Evolutionary conservation across 2,797 vertebrate species (phyloP).

Genomic region (Mastacembelus armatus): DNA sequence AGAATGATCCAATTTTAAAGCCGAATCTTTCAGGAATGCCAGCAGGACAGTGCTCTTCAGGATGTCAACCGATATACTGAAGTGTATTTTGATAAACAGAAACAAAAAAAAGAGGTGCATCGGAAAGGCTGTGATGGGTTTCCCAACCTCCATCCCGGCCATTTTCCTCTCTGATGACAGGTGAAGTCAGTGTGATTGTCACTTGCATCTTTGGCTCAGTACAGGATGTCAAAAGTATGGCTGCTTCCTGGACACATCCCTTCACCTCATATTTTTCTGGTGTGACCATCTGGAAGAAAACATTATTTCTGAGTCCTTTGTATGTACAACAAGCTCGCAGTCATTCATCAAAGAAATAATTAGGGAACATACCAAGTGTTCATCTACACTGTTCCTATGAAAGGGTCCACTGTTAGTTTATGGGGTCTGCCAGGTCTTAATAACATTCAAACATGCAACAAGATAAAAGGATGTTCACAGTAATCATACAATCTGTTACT

Average conservation of each 20-base stretch:
- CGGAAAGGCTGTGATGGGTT: conserved; percentile 75
- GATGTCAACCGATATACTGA: conserved; percentile 73
- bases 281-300: conserved; percentile 90
- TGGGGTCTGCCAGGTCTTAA: not conserved
- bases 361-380: too few relatives aligned
- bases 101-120: conserved; percentile 65
- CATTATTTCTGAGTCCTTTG: not conserved
- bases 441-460: too few relatives aligned
- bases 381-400: not conserved
- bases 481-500: too few relatives aligned
- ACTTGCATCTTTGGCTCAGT: conserved; percentile 98
- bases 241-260: conserved; percentile 90
- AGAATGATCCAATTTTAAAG: conserved; percentile 14
- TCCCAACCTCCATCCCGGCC: conserved; percentile 96
- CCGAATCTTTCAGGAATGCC: conserved; percentile 80
- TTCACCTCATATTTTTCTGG: conserved; percentile 98
- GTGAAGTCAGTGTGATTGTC: conserved; percentile 97
- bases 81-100: conserved; percentile 73
- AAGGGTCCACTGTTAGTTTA: conserved; percentile 2
- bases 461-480: too few relatives aligned
- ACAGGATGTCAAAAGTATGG: conserved; percentile 92
- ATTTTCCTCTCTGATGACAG: conserved; percentile 95
- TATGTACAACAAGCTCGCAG: not conserved
- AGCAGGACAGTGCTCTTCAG: conserved; percentile 90
- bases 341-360: too few relatives aligned